Base-by-base conservation (phyloP, 2,113 vertebrate species). In the Crotalus horridus region DNA sequence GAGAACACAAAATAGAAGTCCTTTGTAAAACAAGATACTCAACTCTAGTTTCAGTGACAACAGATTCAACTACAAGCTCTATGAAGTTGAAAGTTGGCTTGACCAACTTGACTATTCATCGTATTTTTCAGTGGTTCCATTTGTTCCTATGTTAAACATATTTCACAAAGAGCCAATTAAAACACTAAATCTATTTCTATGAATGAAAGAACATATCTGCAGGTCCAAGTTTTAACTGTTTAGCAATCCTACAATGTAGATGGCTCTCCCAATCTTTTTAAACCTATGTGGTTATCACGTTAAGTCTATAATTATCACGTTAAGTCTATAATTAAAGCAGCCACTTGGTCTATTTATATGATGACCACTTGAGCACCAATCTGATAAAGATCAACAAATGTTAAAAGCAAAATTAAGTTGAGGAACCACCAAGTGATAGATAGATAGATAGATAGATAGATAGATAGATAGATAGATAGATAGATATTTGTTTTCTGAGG, bases 271-370 rank as follows among this genome's bases (percentile, higher is more conserved):
- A 85, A 87, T 85, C 58, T 20, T 55, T 91, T 54, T 26, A 87
- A 92, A 6, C 21, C 91, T 33, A 87, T 89, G 91, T 48, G 54
- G 24, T 4, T 90, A 48, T 39, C 85, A 55, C 92, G 91, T 74
- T 43, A 94, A 93, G 92, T 51, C 93, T 95, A 94, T 88, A 94
- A 95, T 93, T 24, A 94, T 39, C 85, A 55, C 92, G 91, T 74
- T 43, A 94, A 93, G 92, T 51, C 93, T 95, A 94, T 88, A 94
- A 95, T 93, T 24, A 94, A 29, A 11, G 5, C 89, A 48, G 93
- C 74, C 6, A 0, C 1, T 81, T 46, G 56, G 89, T 86, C 58
- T 88, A 90, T 88, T 96, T 93, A 91, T 26, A 24, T 1, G 85
- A 58, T 33, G 87, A 26, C 12, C 86, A 85, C 33, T 90, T 59